Base-by-base conservation (phyloP, 2,113 vertebrate genomes). In the Strix uralensis region DNA sequence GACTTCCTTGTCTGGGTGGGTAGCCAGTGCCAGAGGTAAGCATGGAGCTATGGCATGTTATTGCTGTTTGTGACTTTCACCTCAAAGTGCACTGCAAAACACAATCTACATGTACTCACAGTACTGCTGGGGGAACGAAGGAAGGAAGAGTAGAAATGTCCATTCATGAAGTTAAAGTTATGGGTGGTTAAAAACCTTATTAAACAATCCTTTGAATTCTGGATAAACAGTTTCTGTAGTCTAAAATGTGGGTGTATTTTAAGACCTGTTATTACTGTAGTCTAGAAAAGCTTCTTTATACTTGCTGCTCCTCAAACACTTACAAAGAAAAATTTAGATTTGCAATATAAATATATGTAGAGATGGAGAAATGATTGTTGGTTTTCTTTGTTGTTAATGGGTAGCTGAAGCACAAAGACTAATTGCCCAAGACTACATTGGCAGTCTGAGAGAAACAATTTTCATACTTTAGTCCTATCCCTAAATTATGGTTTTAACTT, bases 1-100 rank as follows among this genome's bases (percentile, higher is more conserved):
- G 30, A 70, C 15, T 70, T 42, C 34, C 7, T 79, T 80, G 15
- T 74, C 57, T 54, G 38, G 18, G 8, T 67, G 27, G 34, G 11
- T 30, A 49, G 38, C 34, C 30, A 49, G 47, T 51, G 51, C n/a
- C 26, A 38, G 42, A 51, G 15, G 4, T 6, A 52, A 61, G 29
- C 2, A 1, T 54, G 47, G 13, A 71, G 13, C 54, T 42, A 1
- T 32, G 46, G 9, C 10, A 23, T 4, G 0, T 52, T 21, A 30
- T 66, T 26, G 11, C 16, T 29, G 4, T 65, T 40, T 42, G 32
- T 66, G 63, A 9, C 32, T 88, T 82, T 67, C 36, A 57, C 19
- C 36, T 74, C 5, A 15, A 32, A 34, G 44, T 36, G 15, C 21
- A 8, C 20, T 55, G 47, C 11, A 44, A 58, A 90, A 66, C 11